Evolutionary conservation across 2,888 invertebrate genomes (phyloP).

Genomic region (Mechanitis mazaeus): DNA sequence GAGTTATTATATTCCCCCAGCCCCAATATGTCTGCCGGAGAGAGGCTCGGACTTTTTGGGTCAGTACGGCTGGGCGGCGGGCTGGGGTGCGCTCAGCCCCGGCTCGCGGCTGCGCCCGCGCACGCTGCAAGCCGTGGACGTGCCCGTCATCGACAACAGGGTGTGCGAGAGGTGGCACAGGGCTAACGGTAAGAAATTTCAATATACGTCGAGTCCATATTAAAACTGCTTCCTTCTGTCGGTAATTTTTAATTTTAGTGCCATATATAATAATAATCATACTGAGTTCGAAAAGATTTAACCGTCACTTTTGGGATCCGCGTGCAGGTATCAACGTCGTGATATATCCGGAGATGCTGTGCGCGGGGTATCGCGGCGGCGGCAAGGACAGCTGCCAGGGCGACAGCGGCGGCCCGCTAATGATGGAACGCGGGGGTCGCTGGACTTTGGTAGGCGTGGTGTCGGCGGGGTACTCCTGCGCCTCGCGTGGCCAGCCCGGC

Average conservation of each 20-base stretch:
- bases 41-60: constrained; percentile 93
- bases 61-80: constrained; percentile 94
- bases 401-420: constrained; percentile 92
- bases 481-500: constrained; percentile 94
- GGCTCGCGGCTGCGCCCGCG: constrained; percentile 92
- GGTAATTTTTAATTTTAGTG: too few relatives aligned
- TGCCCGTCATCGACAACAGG: constrained; percentile 94
- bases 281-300: too few relatives aligned
- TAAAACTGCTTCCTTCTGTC: too few relatives aligned
- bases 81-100: constrained; percentile 92
- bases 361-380: constrained; percentile 93
- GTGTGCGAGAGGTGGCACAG: constrained; percentile 81
- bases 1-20: constrained; percentile 50
- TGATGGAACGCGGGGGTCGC: constrained; percentile 89
- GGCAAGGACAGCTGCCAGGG: constrained; percentile 89
- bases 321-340: constrained; percentile 88
- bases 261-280: too few relatives aligned
- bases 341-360: constrained; percentile 96
- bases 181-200: constrained; percentile 67
- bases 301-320: neutral
- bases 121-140: constrained; percentile 93
- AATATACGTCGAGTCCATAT: too few relatives aligned
- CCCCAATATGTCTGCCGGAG: constrained; percentile 93
- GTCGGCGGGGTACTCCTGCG: constrained; percentile 95
- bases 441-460: constrained; percentile 95